Percentiles rank a stretch among this genome's conserved stretches.
Evolutionary conservation across 1,140 invertebrate genomes (phyloP).

Genomic region (Eciton burchellii): DNA sequence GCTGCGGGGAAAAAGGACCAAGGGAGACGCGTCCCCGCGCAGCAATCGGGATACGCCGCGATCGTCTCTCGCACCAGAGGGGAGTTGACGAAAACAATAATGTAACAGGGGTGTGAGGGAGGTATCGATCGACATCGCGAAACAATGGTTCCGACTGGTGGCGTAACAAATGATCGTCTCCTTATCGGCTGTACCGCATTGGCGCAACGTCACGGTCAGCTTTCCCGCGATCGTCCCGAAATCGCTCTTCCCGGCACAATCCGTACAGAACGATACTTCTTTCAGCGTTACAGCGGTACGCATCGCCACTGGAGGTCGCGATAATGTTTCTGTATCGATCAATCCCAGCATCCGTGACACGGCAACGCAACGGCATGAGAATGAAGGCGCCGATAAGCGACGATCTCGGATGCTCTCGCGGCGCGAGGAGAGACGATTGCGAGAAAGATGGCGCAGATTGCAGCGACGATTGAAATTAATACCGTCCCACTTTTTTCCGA

Average conservation of each 20-base stretch:
- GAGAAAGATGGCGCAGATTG: too few species aligned
- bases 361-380: too few species aligned
- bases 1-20: neutral
- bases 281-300: constrained; percentile 3
- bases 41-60: constrained; percentile 61
- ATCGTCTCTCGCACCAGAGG: constrained; percentile 59
- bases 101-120: constrained; percentile 62
- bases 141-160: constrained; percentile 78
- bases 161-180: constrained; percentile 79
- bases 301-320: neutral
- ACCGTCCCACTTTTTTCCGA: neutral
- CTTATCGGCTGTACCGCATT: constrained; percentile 75
- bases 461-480: too few species aligned
- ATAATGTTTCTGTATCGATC: neutral
- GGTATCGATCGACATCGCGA: constrained; percentile 77
- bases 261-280: constrained; percentile 20
- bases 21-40: constrained; percentile 20
- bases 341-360: too few species aligned
- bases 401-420: too few species aligned
- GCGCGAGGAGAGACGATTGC: too few species aligned
- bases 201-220: constrained; percentile 72
- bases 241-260: constrained; percentile 62
- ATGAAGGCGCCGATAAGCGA: too few species aligned
- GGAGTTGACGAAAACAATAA: constrained; percentile 75
- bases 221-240: constrained; percentile 63